A percentile compares a stretch with the other conserved stretches of the same genome.
These are phyloP conservation scores for Fragum whitleyi DNA, from an alignment of 2,888 invertebrate genomes.

Conservation along the genomic window DNA sequence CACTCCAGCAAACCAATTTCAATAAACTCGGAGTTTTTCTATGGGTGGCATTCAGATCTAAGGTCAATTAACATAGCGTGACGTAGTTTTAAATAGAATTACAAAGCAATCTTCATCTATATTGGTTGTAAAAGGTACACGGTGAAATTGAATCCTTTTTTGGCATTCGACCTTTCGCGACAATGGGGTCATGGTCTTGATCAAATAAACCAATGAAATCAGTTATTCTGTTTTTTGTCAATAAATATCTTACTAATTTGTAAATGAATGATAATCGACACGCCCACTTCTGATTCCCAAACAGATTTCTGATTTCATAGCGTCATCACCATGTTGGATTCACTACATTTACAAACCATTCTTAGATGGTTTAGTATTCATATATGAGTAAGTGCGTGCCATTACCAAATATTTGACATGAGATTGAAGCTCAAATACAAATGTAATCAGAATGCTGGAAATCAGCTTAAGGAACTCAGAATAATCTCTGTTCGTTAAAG, in stretches of 20 bases:
- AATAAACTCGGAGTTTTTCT: slow-evolving; percentile 39
- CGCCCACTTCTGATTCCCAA: not conserved
- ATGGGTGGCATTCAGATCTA: slow-evolving; percentile 40
- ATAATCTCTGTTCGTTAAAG: too few species aligned
- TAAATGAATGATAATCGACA: not conserved
- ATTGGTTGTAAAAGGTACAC: slow-evolving; percentile 58
- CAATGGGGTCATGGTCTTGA: slow-evolving; percentile 9
- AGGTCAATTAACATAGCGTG: slow-evolving; percentile 64
- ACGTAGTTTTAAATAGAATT: slow-evolving; percentile 45
- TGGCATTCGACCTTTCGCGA: slow-evolving; percentile 60
- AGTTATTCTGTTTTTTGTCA: not conserved
- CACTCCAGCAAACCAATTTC: slow-evolving; percentile 49
- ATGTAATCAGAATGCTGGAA: too few species aligned
- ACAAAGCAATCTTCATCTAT: slow-evolving; percentile 50
- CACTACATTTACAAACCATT: too few species aligned
- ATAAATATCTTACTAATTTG: not conserved
- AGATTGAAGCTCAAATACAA: too few species aligned
- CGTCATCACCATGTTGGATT: too few species aligned
- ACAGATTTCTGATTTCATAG: too few species aligned
- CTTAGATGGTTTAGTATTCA: too few species aligned
- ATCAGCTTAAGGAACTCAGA: too few species aligned
- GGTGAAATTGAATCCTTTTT: slow-evolving; percentile 59
- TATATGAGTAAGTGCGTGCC: too few species aligned
- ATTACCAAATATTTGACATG: too few species aligned
- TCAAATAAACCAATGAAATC: slow-evolving; percentile 5